Conservation (phyloP, 2,113 vertebrate species). For the Pollachius pollachius region DNA sequence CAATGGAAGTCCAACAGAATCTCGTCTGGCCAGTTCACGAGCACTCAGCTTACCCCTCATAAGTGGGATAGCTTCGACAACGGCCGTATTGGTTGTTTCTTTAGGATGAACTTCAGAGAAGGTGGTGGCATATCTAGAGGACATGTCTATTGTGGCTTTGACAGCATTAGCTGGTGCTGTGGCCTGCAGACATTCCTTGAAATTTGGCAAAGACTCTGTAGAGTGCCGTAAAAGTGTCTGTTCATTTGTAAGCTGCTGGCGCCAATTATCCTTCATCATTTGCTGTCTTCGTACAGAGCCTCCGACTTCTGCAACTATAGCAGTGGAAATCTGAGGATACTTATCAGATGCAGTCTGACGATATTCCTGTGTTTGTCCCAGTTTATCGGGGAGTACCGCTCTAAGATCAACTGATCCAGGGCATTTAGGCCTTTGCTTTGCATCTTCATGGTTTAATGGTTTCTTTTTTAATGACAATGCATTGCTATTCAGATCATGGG, state of each 20-base stretch:
- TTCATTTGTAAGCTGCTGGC: constrained; percentile 18
- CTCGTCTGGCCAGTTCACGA: constrained; percentile 35
- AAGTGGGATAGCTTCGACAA: constrained; percentile 43
- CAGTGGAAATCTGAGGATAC: constrained; percentile 2
- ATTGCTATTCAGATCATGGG: constrained; percentile 30
- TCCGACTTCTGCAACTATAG: not conserved
- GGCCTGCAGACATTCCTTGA: constrained; percentile 5
- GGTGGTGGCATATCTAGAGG: constrained; percentile 27
- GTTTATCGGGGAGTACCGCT: constrained; percentile 15
- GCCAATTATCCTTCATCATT: constrained; percentile 12
- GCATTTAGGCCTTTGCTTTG: constrained; percentile 15
- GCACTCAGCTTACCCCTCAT: constrained; percentile 36
- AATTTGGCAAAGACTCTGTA: constrained; percentile 22
- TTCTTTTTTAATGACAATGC: constrained; percentile 57
- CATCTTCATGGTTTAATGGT: constrained; percentile 17
- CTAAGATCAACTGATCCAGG: constrained; percentile 49
- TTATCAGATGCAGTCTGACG: not conserved
- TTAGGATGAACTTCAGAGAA: constrained; percentile 8
- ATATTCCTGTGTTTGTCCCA: constrained; percentile 4
- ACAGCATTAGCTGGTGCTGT: constrained; percentile 49
- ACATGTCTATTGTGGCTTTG: constrained; percentile 51
- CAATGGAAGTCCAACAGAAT: constrained; percentile 54
- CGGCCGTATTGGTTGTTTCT: not conserved
- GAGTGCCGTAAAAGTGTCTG: constrained; percentile 22
- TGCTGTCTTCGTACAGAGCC: not conserved